Percentiles rank a stretch among this genome's conserved stretches.
Conservation (phyloP, 2,888 invertebrate species). For the Drosophila algonquin region DNA sequence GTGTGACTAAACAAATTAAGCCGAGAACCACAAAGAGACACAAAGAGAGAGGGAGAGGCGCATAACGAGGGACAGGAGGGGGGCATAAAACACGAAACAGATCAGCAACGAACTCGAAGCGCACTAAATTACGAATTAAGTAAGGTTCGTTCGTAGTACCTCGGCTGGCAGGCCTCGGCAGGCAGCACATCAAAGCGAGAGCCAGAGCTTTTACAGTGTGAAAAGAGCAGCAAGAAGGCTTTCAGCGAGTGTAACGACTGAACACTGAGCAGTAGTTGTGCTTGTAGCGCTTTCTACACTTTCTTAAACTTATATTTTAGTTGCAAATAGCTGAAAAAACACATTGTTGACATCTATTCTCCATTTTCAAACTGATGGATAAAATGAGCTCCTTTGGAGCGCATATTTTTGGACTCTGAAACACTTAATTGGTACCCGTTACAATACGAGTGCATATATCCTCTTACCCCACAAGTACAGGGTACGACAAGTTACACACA, state of each 20-base stretch:
- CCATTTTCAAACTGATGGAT: no score
- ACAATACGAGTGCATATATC: conserved; percentile 6
- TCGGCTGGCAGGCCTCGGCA: background rate
- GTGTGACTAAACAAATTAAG: conserved; percentile 77
- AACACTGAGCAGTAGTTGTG: no score
- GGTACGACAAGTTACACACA: conserved; percentile 7
- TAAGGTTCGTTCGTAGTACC: conserved; percentile 33
- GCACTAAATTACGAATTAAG: conserved; percentile 75
- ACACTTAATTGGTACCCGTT: no score
- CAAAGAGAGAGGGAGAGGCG: background rate
- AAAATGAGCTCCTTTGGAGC: no score
- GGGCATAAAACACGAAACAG: conserved; percentile 47
- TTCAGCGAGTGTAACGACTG: no score
- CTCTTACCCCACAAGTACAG: conserved; percentile 20
- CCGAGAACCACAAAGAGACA: conserved; percentile 49
- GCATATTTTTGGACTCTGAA: no score
- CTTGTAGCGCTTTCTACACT: no score
- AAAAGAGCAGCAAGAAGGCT: conserved; percentile 49
- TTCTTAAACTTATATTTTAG: no score
- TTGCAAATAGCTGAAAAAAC: no score
- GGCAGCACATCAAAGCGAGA: conserved; percentile 36
- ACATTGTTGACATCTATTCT: no score
- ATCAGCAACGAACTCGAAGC: conserved; percentile 39
- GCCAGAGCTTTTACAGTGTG: conserved; percentile 46
- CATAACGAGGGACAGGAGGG: background rate